These are phyloP conservation scores for Scolanthus callimorphus DNA, from an alignment of 92 coral and sea anemone species.

Conservation along the genomic window DNA sequence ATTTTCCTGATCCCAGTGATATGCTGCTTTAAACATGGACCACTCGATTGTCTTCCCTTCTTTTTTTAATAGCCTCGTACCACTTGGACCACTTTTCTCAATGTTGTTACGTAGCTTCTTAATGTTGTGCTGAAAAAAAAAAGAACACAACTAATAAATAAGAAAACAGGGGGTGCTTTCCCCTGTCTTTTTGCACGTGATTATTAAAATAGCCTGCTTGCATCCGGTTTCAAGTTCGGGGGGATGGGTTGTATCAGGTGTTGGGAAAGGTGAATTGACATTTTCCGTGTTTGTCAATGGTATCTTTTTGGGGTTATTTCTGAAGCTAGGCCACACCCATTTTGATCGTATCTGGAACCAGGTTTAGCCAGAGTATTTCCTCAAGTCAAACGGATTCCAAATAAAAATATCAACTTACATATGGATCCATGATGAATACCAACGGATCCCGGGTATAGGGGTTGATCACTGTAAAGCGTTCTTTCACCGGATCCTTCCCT, in stretches of 20 bases:
- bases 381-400: neutral
- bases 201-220: neutral
- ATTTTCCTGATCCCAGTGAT: conserved; percentile 40
- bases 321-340: too few relatives aligned
- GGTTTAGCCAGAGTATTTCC: neutral
- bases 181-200: neutral
- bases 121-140: conserved; percentile 31
- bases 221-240: neutral
- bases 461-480: conserved; percentile 26
- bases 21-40: conserved; percentile 32
- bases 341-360: neutral
- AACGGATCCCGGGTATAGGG: conserved; percentile 30
- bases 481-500: conserved; percentile 40
- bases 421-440: conserved; percentile 26
- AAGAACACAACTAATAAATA: neutral
- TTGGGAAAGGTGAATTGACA: too few relatives aligned
- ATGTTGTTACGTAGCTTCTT: conserved; percentile 40
- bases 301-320: too few relatives aligned
- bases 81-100: conserved; percentile 27
- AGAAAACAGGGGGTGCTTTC: too few relatives aligned
- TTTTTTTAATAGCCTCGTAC: conserved; percentile 13
- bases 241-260: too few relatives aligned
- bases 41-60: conserved; percentile 22
- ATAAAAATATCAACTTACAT: conserved; percentile 12
- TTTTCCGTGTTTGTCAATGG: too few relatives aligned